Evolutionary conservation across 2,888 invertebrate genomes (phyloP), one percentile per base, ranked within the genome.

Genomic region (Acronicta leporina): DNA sequence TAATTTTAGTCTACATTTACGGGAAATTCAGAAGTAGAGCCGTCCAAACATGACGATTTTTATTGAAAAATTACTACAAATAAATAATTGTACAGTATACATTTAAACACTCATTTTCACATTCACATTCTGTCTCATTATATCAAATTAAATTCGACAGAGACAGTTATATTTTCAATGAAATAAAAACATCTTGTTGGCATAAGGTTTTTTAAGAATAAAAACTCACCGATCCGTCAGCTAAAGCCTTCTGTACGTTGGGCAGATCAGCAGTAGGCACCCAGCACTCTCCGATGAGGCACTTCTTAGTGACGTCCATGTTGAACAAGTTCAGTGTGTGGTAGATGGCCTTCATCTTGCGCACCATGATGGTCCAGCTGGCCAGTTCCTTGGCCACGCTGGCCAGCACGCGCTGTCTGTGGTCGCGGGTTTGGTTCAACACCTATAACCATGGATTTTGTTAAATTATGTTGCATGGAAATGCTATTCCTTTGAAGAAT

Each of bases 331-430:
- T 98, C 80, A 98, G 95, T 0, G 97, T 97, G 89, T 98, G 97
- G 92, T 98, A 98, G 87, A 98, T 98, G 54, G 98, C 98, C 91
- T 98, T 98, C 96, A 98, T 98, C 92, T 98, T 98, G 74, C 97
- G 96, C 35, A 98, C 98, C 96, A 98, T 98, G 67, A 98, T 96
- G 78, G 96, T 96, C 98, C 98, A 99, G 85, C 97, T 97, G 68
- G 97, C 96, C 68, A 99, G 94, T 85, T 98, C 98, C 87, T 98
- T 98, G 49, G 98, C 97, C 0, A 98, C 98, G 73, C 97, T 97
- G 13, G 96, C 96, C 40, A 99, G 92, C 0, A 99, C 98, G 41
- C 98, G 95, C 83, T 98, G 97, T 48, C 98, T 96, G 89, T 99
- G 98, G 89, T 99, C 98, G 87, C 97, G 97, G n/a, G 98, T 98